phyloP scores from a whole-genome alignment of 2,797 vertebrate genomes.

The Ptychadena robeensis region DNA sequence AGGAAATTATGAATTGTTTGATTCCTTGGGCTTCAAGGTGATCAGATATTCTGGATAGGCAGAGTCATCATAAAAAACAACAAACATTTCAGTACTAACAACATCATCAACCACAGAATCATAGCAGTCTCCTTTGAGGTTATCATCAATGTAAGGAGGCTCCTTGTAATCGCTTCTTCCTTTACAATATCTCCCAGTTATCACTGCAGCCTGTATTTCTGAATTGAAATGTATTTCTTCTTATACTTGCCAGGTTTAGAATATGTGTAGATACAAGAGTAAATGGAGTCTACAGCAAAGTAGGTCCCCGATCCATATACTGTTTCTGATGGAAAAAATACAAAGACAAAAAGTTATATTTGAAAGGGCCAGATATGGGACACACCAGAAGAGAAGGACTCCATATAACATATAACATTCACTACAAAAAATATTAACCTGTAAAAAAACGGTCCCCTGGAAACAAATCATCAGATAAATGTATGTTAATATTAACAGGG shows the following conservation, averaged over 20 bases:
- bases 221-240: slow-evolving; percentile 81
- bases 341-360: too few relatives aligned
- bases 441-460: too few relatives aligned
- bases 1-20: too few relatives aligned
- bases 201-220: slow-evolving; percentile 81
- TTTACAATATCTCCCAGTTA: slow-evolving; percentile 76
- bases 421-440: too few relatives aligned
- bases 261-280: slow-evolving; percentile 75
- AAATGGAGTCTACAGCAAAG: slow-evolving; percentile 78
- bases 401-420: too few relatives aligned
- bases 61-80: slow-evolving; percentile 82
- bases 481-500: too few relatives aligned
- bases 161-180: slow-evolving; percentile 68
- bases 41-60: slow-evolving; percentile 89
- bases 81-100: slow-evolving; percentile 72
- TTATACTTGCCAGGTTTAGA: slow-evolving; percentile 73
- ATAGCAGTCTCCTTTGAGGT: slow-evolving; percentile 62
- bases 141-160: slow-evolving; percentile 68
- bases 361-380: too few relatives aligned
- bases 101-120: slow-evolving; percentile 78
- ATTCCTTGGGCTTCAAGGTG: too few relatives aligned
- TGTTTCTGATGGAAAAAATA: slow-evolving; percentile 71
- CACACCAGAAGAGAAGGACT: too few relatives aligned
- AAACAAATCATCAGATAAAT: too few relatives aligned
- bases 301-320: slow-evolving; percentile 80